Evolutionary conservation across 2,113 vertebrate species (phyloP).

Genomic region (Turdus rufiventris): DNA sequence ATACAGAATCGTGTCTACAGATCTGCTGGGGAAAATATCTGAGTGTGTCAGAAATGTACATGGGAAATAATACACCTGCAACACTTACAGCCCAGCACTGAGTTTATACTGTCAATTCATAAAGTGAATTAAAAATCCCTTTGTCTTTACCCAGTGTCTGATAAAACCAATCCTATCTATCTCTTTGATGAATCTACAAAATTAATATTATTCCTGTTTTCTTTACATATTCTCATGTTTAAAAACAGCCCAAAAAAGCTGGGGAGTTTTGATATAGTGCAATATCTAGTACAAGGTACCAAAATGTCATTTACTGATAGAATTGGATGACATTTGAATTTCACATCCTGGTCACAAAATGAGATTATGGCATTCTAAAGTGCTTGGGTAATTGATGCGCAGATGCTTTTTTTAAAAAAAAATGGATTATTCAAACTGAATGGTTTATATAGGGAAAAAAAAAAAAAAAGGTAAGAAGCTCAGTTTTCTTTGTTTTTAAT

Average conservation of each 20-base stretch:
- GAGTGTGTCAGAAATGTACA: background rate
- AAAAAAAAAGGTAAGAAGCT: background rate
- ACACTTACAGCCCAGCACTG: background rate
- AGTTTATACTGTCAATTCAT: background rate
- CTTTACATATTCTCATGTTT: background rate
- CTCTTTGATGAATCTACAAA: background rate
- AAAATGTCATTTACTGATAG: background rate
- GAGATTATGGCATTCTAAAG: slow-evolving; percentile 13
- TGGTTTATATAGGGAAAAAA: background rate
- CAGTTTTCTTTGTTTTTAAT: background rate
- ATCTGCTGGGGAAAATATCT: background rate
- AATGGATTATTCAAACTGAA: background rate
- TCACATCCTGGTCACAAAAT: slow-evolving; percentile 21
- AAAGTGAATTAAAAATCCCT: background rate
- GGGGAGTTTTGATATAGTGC: background rate
- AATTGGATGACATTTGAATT: slow-evolving; percentile 32
- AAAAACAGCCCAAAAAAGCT: background rate
- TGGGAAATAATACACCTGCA: background rate
- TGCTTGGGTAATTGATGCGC: background rate
- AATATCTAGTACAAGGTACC: background rate
- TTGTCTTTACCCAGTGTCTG: background rate
- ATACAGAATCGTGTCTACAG: background rate
- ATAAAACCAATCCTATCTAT: background rate
- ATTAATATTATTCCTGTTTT: background rate
- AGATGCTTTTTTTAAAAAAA: background rate